These are phyloP conservation scores for Agonum fuliginosum DNA, from an alignment of 2,888 invertebrate genomes.

Conservation along the genomic window DNA sequence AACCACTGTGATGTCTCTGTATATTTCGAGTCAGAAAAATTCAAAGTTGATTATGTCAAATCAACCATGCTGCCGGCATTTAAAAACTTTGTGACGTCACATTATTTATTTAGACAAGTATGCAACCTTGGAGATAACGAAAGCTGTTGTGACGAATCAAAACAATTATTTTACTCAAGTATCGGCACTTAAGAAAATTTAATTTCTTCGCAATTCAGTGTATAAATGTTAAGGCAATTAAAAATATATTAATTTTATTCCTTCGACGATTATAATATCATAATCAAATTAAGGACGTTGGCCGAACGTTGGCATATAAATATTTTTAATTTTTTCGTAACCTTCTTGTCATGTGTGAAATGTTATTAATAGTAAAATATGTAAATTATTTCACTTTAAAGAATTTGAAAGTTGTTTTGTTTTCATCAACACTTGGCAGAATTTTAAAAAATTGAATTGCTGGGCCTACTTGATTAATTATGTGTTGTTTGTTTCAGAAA, in stretches of 20 bases:
- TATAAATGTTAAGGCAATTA: slow-evolving; percentile 34
- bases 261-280: not conserved
- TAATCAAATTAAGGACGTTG: slow-evolving; percentile 23
- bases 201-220: slow-evolving; percentile 4
- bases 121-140: slow-evolving; percentile 47
- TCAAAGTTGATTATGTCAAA: not conserved
- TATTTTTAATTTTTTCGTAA: slow-evolving; percentile 22
- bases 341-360: slow-evolving; percentile 31
- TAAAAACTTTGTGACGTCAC: slow-evolving; percentile 48
- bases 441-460: slow-evolving; percentile 6
- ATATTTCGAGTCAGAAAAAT: not conserved
- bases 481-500: slow-evolving; percentile 68
- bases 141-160: slow-evolving; percentile 35
- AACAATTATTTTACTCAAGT: slow-evolving; percentile 29
- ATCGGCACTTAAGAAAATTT: slow-evolving; percentile 27
- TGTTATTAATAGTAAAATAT: slow-evolving; percentile 44
- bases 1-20: slow-evolving; percentile 2
- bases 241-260: slow-evolving; percentile 34
- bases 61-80: slow-evolving; percentile 20
- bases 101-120: slow-evolving; percentile 50
- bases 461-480: slow-evolving; percentile 22
- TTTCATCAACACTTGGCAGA: slow-evolving; percentile 4
- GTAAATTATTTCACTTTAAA: slow-evolving; percentile 6
- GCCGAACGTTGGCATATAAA: slow-evolving; percentile 4
- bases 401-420: slow-evolving; percentile 40